Conservation (phyloP, 1,140 invertebrate genomes). For the Drosophila kikkawai region DNA sequence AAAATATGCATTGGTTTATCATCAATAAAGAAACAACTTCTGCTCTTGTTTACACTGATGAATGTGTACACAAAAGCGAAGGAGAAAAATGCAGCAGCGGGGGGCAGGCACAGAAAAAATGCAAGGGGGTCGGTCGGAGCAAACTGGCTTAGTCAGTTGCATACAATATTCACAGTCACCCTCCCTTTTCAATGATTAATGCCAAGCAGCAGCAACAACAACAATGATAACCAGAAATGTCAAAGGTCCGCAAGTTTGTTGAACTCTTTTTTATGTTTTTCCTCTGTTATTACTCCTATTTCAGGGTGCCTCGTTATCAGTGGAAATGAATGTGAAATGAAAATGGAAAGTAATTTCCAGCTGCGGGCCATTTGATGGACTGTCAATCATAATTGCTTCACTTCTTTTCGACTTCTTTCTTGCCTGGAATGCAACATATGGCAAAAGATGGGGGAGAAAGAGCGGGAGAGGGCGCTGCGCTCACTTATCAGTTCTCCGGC, state of each 20-base stretch:
- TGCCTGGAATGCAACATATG: conserved; percentile 70
- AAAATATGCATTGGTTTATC: conserved; percentile 80
- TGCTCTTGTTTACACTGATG: conserved; percentile 76
- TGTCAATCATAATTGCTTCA: conserved; percentile 76
- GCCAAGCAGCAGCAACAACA: conserved; percentile 37
- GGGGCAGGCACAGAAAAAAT: conserved; percentile 22
- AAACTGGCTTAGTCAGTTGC: conserved; percentile 55
- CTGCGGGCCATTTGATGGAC: conserved; percentile 61
- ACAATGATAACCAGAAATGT: conserved; percentile 58
- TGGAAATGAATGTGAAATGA: conserved; percentile 66
- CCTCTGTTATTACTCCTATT: conserved; percentile 10
- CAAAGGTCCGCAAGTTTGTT: conserved; percentile 73
- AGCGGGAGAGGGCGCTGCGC: conserved; percentile 2
- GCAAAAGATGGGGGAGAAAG: conserved; percentile 48
- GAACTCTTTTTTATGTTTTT: conserved; percentile 50
- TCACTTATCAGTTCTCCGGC: conserved; percentile 42
- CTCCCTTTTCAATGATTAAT: conserved; percentile 71
- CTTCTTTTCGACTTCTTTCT: conserved; percentile 29
- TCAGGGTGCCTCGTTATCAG: conserved; percentile 56
- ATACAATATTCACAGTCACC: conserved; percentile 40
- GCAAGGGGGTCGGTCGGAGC: conserved; percentile 8
- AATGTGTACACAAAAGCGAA: conserved; percentile 54
- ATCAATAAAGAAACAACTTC: conserved; percentile 62
- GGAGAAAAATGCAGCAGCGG: conserved; percentile 36
- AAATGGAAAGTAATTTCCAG: conserved; percentile 60